Evolutionary conservation across 2,113 vertebrate species (phyloP).

Genomic region (Alosa alosa): DNA sequence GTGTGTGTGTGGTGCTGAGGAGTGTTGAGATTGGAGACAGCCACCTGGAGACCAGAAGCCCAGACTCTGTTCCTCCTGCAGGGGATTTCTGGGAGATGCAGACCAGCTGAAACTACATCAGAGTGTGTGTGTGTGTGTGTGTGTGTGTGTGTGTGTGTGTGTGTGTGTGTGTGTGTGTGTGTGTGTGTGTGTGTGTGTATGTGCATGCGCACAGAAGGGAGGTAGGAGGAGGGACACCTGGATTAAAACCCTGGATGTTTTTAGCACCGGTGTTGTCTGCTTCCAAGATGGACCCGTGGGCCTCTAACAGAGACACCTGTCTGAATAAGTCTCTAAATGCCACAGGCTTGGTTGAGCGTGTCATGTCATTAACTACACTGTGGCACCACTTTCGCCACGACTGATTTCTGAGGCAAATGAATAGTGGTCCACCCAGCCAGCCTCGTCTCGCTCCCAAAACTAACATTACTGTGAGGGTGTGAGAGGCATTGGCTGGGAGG

Average conservation of each 20-base stretch:
- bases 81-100: too few relatives aligned
- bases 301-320: not conserved
- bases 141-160: slow-evolving; percentile 21
- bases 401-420: not conserved
- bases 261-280: not conserved
- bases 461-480: too few relatives aligned
- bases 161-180: slow-evolving; percentile 3
- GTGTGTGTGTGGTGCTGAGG: not conserved
- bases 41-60: not conserved
- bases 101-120: too few relatives aligned
- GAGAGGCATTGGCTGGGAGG: too few relatives aligned
- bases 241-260: not conserved
- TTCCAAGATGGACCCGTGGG: not conserved
- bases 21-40: not conserved
- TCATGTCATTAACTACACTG: not conserved
- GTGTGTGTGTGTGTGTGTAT: slow-evolving; percentile 8
- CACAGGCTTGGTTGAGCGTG: not conserved
- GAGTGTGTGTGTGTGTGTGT: not conserved
- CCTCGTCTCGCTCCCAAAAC: too few relatives aligned
- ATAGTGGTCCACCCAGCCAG: too few relatives aligned
- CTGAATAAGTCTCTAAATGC: not conserved
- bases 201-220: not conserved
- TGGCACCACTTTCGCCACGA: not conserved
- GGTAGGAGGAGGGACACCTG: too few relatives aligned
- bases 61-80: not conserved